Conservation (phyloP, 2,888 invertebrate genomes). For the Epinotia ramella region DNA sequence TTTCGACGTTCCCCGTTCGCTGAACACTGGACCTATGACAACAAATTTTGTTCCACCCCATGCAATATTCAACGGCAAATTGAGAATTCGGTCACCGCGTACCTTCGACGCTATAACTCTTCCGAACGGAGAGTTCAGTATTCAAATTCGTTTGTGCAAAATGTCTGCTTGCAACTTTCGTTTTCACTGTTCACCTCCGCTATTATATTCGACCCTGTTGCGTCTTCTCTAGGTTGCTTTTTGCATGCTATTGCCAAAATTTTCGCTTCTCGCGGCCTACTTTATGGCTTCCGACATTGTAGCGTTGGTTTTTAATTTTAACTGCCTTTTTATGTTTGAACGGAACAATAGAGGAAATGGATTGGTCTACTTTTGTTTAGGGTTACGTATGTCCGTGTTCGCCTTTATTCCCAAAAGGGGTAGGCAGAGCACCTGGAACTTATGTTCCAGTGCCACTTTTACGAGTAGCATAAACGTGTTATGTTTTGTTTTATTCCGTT, state of each 20-base stretch:
- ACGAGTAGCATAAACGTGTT: too few relatives aligned
- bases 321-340: constrained; percentile 64
- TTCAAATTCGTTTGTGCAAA: constrained; percentile 83
- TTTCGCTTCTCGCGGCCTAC: constrained; percentile 80
- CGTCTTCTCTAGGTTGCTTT: constrained; percentile 52
- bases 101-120: constrained; percentile 34
- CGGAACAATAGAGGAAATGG: constrained; percentile 51
- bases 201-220: constrained; percentile 57
- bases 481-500: too few relatives aligned
- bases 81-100: constrained; percentile 33
- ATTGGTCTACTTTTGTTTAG: constrained; percentile 21
- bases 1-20: background rate
- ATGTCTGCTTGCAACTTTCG: constrained; percentile 75
- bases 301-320: constrained; percentile 77
- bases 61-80: constrained; percentile 39
- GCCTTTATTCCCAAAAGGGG: background rate
- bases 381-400: background rate
- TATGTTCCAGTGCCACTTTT: too few relatives aligned
- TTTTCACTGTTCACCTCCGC: constrained; percentile 66
- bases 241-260: constrained; percentile 60
- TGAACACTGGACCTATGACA: constrained; percentile 40
- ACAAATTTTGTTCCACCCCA: constrained; percentile 31
- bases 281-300: constrained; percentile 70
- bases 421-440: too few relatives aligned
- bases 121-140: constrained; percentile 57